Conservation (phyloP, 2,888 invertebrate species). For the Drosophila birchii region DNA sequence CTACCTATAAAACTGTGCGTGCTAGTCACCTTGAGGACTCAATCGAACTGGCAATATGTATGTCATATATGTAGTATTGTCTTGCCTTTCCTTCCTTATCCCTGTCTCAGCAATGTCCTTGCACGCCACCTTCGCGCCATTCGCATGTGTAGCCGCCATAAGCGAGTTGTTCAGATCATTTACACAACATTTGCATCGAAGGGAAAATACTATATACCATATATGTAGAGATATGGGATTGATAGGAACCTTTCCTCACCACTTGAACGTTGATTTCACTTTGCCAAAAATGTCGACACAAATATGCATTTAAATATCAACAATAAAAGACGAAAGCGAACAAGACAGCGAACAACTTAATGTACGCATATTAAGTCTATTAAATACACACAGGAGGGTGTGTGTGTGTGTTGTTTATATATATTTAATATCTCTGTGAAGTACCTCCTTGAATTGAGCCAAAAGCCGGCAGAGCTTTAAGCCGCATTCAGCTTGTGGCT, state of each 20-base stretch:
- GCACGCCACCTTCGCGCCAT: conserved; percentile 7
- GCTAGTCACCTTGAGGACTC: neutral
- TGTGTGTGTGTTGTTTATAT: neutral
- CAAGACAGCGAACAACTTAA: conserved; percentile 70
- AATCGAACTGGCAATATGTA: conserved; percentile 4
- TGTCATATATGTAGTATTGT: neutral
- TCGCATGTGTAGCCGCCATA: conserved; percentile 68
- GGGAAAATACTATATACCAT: neutral
- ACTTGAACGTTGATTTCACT: conserved; percentile 64
- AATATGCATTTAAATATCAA: conserved; percentile 54
- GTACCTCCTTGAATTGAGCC: neutral
- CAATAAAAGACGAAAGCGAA: conserved; percentile 34
- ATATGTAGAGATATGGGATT: conserved; percentile 7
- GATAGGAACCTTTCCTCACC: neutral
- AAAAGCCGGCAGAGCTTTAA: conserved; percentile 3
- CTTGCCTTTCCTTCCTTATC: neutral
- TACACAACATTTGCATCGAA: conserved; percentile 74
- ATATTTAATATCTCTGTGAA: conserved; percentile 10
- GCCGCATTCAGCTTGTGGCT: conserved; percentile 13
- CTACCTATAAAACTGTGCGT: neutral
- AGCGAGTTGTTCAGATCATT: conserved; percentile 65
- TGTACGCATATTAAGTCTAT: conserved; percentile 49
- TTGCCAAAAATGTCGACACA: conserved; percentile 34
- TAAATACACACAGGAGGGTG: conserved; percentile 3
- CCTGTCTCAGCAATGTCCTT: neutral